Percentiles rank a stretch among this genome's conserved stretches.
Evolutionary conservation across 1,140 invertebrate species (phyloP).

Genomic region (Pseudomyrmex concolor): DNA sequence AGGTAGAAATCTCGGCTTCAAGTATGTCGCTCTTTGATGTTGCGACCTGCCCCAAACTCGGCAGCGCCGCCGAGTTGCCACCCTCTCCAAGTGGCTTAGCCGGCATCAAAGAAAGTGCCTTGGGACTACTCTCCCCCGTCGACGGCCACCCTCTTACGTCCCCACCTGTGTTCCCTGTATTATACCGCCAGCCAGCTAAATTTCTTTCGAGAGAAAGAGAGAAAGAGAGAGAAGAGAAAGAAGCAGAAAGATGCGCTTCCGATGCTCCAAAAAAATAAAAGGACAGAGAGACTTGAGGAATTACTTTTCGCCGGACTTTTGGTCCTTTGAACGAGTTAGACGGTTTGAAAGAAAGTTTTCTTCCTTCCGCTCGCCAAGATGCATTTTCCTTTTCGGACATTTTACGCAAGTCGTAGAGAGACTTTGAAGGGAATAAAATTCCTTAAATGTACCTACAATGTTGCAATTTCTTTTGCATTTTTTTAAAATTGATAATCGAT

Average conservation of each 20-base stretch:
- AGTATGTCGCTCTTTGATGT: conserved; percentile 85
- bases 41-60: conserved; percentile 75
- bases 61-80: conserved; percentile 68
- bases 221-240: not conserved
- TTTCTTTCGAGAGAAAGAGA: conserved; percentile 58
- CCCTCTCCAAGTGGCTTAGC: conserved; percentile 78
- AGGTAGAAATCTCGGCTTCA: conserved; percentile 81
- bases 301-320: conserved; percentile 56
- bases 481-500: not conserved
- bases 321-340: conserved; percentile 42
- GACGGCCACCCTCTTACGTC: conserved; percentile 48
- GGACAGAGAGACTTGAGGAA: conserved; percentile 26
- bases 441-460: not conserved
- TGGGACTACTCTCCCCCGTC: conserved; percentile 72
- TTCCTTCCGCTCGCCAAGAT: not conserved
- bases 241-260: conserved; percentile 31
- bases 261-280: conserved; percentile 46
- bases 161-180: conserved; percentile 65
- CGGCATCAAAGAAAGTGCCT: conserved; percentile 84
- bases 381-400: not conserved
- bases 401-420: not conserved
- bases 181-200: conserved; percentile 69
- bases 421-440: not conserved
- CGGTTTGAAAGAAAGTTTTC: conserved; percentile 22
- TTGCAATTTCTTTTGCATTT: not conserved